phyloP scores from a whole-genome alignment of 2,113 vertebrate species.

The Pseudonaja textilis region DNA sequence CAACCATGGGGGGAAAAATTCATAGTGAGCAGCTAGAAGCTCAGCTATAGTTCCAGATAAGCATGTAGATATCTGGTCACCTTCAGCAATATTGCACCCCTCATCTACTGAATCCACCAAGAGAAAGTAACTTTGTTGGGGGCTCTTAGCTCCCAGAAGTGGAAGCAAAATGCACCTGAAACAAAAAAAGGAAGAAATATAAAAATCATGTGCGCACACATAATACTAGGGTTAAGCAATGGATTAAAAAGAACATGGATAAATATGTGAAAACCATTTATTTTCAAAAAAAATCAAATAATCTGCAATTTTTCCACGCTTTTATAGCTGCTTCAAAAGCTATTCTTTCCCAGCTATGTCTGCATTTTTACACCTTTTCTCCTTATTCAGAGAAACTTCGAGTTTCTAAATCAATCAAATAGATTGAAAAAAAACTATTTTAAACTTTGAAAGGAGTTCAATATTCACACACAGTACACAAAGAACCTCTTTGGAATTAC shows the following conservation, averaged over 20 bases:
- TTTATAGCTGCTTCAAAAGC: background rate
- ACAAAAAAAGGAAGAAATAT: background rate
- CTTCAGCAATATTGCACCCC: slow-evolving; percentile 80
- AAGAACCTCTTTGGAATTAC: background rate
- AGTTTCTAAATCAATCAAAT: background rate
- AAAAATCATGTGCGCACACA: background rate
- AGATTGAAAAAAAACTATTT: background rate
- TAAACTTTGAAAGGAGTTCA: background rate
- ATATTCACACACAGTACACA: background rate
- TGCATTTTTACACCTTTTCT: background rate
- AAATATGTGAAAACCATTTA: background rate
- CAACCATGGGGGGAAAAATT: slow-evolving; percentile 95
- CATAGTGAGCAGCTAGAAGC: slow-evolving; percentile 89
- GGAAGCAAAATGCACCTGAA: slow-evolving; percentile 89
- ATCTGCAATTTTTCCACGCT: background rate
- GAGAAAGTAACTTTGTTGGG: slow-evolving; percentile 87
- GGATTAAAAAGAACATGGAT: background rate
- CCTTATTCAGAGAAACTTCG: background rate
- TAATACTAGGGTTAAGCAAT: background rate
- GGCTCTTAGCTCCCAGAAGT: slow-evolving; percentile 84
- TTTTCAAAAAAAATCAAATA: background rate
- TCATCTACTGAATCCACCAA: slow-evolving; percentile 93
- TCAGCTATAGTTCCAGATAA: slow-evolving; percentile 89
- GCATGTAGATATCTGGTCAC: slow-evolving; percentile 77
- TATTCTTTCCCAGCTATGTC: background rate